Evolutionary conservation across 2,888 invertebrate species (phyloP), one percentile per base, ranked within the genome.

Genomic region (Unio delphinus): DNA sequence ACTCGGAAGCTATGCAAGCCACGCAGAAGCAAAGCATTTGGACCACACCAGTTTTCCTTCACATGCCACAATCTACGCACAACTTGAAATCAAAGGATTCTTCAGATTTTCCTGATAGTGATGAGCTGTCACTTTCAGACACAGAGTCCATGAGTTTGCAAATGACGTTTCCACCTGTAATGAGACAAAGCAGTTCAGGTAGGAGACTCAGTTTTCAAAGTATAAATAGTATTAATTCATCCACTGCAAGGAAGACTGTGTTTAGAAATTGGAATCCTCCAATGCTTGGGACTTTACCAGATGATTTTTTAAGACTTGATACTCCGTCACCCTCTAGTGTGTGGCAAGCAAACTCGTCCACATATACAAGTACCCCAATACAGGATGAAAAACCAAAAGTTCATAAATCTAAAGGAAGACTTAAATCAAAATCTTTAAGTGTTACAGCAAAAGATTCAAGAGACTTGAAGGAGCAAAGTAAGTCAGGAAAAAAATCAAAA

Each of bases 201-300:
- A 2, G 56, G 8, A 57, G 20, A 57, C 57, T 61, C 20, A 61
- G 62, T 67, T 59, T 59, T 66, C 70, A 64, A n/a, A 55, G 65
- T 17, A 68, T 58, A 17, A 65, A 56, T 55, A 59, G 55, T 28
- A 62, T 30, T 62, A 34, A 57, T 30, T 30, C 64, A 61, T 60
- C 55, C n/a, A 45, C 45, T 3, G 11, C 45, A 45, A 45, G 45
- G 45, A 45, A 83, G 63, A 75, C 72, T 23, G 80, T 77, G 28
- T 87, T 87, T 89, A 90, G 88, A 56, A 94, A 93, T 87, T 96
- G 95, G 95, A 93, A 94, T 73, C 95, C 95, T 20, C 94, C 94
- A 60, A 91, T 96, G 90, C 87, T 96, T 61, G 94, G 95, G 0
- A 94, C 94, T 0, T 89, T 96, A 67, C 96, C 96, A 1, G 93